Conservation (phyloP, 2,113 vertebrate species). For the Trichechus manatus region DNA sequence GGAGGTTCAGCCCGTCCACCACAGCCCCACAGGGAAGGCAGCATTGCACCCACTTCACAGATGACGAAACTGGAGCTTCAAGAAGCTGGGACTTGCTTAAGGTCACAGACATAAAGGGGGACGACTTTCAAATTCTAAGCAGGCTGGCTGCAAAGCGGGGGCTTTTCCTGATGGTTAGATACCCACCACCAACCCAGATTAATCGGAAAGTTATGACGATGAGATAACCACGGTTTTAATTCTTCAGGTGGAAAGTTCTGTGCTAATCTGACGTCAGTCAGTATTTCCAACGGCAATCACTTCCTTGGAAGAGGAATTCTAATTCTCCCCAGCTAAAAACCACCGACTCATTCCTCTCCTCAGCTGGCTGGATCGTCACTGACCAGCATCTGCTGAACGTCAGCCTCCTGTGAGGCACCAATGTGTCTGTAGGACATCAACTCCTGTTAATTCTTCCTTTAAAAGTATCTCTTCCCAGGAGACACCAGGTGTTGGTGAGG, state of each 20-base stretch:
- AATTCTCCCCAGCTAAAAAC: neutral
- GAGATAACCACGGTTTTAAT: neutral
- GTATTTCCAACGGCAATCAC: neutral
- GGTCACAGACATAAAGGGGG: neutral
- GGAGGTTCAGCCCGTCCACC: neutral
- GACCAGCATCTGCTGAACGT: neutral
- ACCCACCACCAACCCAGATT: no score
- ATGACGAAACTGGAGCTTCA: neutral
- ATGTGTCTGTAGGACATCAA: neutral
- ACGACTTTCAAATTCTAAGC: neutral
- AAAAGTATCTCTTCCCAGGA: neutral
- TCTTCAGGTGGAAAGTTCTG: neutral
- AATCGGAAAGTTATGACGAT: neutral
- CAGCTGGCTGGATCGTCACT: neutral
- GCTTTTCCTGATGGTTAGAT: neutral
- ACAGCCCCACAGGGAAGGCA: fast-evolving
- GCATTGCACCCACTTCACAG: neutral
- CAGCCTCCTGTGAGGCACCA: neutral
- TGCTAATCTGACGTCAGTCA: neutral
- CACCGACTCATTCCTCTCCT: neutral
- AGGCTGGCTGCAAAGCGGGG: neutral
- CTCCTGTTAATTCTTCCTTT: neutral
- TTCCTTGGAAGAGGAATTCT: neutral
- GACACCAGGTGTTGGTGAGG: neutral
- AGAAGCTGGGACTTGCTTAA: neutral